Percentiles rank a stretch among this genome's conserved stretches.
These are phyloP conservation scores for Tolmerus cingulatus DNA, from an alignment of 2,888 invertebrate species.

Conservation along the genomic window DNA sequence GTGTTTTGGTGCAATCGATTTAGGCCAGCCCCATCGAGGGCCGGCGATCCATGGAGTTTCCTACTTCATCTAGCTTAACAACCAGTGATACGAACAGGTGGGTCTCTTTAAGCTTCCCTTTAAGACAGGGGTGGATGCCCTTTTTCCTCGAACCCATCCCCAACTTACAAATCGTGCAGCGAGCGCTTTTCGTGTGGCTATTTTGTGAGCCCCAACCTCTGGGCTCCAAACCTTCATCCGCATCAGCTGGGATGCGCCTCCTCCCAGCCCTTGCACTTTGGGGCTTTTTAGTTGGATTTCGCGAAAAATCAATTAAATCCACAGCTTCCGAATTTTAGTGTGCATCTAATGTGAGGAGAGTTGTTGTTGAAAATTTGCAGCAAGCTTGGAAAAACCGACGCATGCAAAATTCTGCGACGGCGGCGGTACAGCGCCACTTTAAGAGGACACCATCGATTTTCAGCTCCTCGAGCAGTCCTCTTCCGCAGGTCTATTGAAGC, in stretches of 20 bases:
- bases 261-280: not conserved
- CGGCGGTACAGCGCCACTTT: not conserved
- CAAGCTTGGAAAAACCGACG: constrained; percentile 2
- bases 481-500: not conserved
- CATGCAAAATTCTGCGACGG: constrained; percentile 5
- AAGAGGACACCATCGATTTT: constrained; percentile 11
- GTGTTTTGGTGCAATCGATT: constrained; percentile 61
- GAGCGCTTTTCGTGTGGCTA: not conserved
- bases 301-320: constrained; percentile 37
- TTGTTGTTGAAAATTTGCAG: not conserved
- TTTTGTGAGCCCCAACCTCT: no score
- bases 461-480: not conserved
- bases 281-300: not conserved
- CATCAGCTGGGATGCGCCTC: not conserved
- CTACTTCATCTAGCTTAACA: constrained; percentile 59
- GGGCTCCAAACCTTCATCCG: not conserved
- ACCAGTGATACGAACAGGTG: constrained; percentile 55
- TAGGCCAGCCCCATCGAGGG: constrained; percentile 64
- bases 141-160: not conserved
- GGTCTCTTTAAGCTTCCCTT: constrained; percentile 6
- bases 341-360: constrained; percentile 19
- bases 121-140: constrained; percentile 12
- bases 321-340: constrained; percentile 22
- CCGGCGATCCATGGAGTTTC: constrained; percentile 65
- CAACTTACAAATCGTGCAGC: not conserved